These are phyloP conservation scores for Dromaius novaehollandiae DNA, from an alignment of 2,113 vertebrate genomes.

Conservation along the genomic window DNA sequence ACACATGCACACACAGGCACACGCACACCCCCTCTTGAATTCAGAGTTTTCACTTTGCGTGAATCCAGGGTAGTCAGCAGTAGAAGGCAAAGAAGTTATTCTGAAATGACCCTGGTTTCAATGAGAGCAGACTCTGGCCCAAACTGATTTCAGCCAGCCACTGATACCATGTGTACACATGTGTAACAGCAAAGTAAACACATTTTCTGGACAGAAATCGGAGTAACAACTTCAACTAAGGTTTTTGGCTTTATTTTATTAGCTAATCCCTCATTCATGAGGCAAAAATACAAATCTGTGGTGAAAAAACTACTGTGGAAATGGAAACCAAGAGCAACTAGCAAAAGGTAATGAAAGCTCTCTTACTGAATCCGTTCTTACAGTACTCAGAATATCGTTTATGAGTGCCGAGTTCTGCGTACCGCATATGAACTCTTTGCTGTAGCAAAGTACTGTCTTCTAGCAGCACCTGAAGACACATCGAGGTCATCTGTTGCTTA, in stretches of 20 bases:
- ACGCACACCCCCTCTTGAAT: neutral
- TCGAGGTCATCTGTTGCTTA: fast-evolving
- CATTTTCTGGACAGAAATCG: neutral
- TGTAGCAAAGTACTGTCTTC: fast-evolving
- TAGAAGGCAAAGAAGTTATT: neutral
- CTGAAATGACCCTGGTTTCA: neutral
- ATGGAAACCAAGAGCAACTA: fast-evolving
- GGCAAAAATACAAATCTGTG: neutral
- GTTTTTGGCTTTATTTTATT: neutral
- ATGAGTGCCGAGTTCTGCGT: neutral
- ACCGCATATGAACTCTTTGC: neutral
- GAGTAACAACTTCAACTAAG: neutral
- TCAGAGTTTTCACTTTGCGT: neutral
- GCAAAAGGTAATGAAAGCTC: neutral
- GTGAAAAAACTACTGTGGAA: neutral
- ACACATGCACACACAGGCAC: too few relatives aligned
- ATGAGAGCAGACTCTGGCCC: neutral
- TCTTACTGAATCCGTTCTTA: neutral
- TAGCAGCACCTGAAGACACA: neutral
- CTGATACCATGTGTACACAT: neutral
- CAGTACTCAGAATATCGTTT: neutral
- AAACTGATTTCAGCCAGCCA: neutral
- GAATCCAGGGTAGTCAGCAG: neutral
- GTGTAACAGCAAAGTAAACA: neutral
- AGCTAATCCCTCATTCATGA: neutral